These are phyloP conservation scores for Pseudolaguvia tuberculata DNA, from an alignment of 2,113 vertebrate genomes.

Conservation along the genomic window DNA sequence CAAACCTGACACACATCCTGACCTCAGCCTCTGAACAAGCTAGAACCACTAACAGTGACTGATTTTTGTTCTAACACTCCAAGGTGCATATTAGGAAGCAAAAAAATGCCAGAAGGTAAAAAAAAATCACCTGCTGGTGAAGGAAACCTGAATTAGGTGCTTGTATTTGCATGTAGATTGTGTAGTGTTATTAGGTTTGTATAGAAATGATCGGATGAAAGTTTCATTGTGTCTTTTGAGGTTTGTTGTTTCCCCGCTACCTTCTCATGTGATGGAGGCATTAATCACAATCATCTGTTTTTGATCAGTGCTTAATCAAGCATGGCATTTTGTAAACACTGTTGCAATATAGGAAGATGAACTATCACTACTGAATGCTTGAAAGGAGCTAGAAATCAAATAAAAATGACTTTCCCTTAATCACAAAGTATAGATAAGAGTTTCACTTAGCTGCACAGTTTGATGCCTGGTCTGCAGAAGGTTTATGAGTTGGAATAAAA, in stretches of 20 bases:
- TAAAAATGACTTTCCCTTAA: not conserved
- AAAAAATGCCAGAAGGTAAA: not conserved
- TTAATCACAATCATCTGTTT: constrained; percentile 36
- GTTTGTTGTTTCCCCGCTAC: constrained; percentile 8
- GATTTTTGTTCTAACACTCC: not conserved
- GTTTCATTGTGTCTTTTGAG: constrained; percentile 17
- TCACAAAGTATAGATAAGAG: not conserved
- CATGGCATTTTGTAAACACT: constrained; percentile 17
- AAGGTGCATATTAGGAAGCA: not conserved
- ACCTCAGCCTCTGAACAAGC: constrained; percentile 12
- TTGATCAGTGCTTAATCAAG: constrained; percentile 40
- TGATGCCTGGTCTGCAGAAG: not conserved
- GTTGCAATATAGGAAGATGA: constrained; percentile 17
- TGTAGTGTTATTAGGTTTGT: constrained; percentile 15
- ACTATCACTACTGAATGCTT: constrained; percentile 15
- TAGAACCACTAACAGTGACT: constrained; percentile 23
- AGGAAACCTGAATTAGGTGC: not conserved
- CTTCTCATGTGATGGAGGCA: constrained; percentile 8
- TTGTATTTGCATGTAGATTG: constrained; percentile 16
- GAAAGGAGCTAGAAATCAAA: constrained; percentile 11
- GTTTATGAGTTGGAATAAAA: not conserved
- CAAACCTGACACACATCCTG: not conserved
- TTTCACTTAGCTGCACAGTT: not conserved
- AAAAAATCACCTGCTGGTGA: not conserved
- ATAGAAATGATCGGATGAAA: not conserved